Base-by-base conservation (phyloP, 2,888 invertebrate genomes). In the Tachina grossa region DNA sequence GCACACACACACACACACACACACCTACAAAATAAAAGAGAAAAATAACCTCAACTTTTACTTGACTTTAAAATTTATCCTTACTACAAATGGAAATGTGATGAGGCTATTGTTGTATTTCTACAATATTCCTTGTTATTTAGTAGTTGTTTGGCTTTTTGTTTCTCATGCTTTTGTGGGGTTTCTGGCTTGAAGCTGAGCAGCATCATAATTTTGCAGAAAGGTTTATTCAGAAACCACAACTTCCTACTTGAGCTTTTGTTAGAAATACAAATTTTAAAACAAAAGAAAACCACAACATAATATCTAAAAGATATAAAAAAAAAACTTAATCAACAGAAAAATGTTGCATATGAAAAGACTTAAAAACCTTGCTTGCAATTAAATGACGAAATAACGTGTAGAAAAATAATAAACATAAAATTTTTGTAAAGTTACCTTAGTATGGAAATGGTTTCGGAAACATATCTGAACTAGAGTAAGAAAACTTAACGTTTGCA, bases 211-310 rank as follows among this genome's bases (percentile, higher is more conserved):
- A 84, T 79, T 71, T 69, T 49, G 78, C 74, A 84, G 65, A 84
- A 84, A 79, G 79, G 83, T 79, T 84, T 69, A 49, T 79, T 74
- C 79, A 6, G 9, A 78, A 68, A 69, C 79, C 83, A 69, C 74
- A 84, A 79, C 63, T 79, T 84, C 69, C 79, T 84, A 61, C 74
- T 83, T 83, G 47, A 78, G 79, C 61, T 68, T 69, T 74, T 77
- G 77, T 63, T 63, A 53, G n/a, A 72, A 66, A 66, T 45, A 74
- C 31, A 55, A 59, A 68, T 61, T 72, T 61, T 55, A 74, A 39
- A 72, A 74, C 22, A 39, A 45, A n/a, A 4, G 13, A 59, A 68
- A 22, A 45, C 45, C 19, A 45, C 14, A 11, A 68, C 47, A 57
- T 43, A 53, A 51, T 13, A 19, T 14, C n/a, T 14, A 16, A 47